These are phyloP conservation scores for Achlya flavicornis DNA, from an alignment of 2,888 invertebrate genomes.

Conservation along the genomic window DNA sequence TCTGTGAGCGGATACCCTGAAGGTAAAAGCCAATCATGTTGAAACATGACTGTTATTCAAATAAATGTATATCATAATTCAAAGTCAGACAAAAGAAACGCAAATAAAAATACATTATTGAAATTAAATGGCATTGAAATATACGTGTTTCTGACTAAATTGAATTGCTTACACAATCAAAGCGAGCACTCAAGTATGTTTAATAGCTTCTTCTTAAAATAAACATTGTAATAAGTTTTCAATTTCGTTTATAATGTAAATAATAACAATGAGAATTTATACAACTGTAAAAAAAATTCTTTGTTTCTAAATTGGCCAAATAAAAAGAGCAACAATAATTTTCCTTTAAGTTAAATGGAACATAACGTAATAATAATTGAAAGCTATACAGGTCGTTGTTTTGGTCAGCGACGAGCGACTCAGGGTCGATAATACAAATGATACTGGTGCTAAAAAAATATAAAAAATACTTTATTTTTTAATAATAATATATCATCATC, in stretches of 20 bases:
- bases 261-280: conserved; percentile 2
- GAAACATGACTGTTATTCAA: no score
- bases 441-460: no score
- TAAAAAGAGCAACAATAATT: not conserved
- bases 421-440: no score
- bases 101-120: not conserved
- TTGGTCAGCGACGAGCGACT: no score
- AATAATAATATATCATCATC: no score
- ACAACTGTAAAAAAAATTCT: not conserved
- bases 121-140: not conserved
- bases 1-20: no score
- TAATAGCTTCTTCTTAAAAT: not conserved
- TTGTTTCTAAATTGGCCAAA: conserved; percentile 6
- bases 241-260: not conserved
- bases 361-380: not conserved
- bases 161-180: not conserved
- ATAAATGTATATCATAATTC: no score
- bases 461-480: no score
- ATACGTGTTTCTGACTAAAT: not conserved
- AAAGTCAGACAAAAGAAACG: no score
- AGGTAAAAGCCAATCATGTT: no score
- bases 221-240: not conserved
- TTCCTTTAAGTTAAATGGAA: not conserved
- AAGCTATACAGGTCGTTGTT: no score
- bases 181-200: not conserved